Base-by-base conservation (phyloP, 1,140 invertebrate genomes). In the Elysia chlorotica region DNA sequence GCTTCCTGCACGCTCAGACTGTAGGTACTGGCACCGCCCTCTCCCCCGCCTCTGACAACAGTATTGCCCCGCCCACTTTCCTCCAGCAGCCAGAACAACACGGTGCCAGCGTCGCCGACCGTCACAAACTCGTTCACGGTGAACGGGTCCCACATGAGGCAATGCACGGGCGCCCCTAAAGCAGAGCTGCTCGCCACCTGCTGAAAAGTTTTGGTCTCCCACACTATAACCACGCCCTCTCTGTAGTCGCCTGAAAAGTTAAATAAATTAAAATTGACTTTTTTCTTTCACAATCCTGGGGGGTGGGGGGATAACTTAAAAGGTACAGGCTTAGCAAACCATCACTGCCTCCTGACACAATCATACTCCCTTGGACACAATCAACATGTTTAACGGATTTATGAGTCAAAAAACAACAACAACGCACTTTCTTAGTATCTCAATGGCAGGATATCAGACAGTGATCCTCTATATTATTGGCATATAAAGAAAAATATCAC, bases 31-130 rank as follows among this genome's bases (percentile, higher is more conserved):
- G 41, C 38, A n/a, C n/a, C n/a, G n/a, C n/a, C n/a, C n/a, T n/a
- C n/a, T n/a, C n/a, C n/a, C n/a, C n/a, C n/a, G n/a, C n/a, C n/a
- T n/a, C n/a, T n/a, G n/a, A n/a, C n/a, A n/a, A n/a, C n/a, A n/a
- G n/a, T n/a, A n/a, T n/a, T n/a, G n/a, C n/a, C n/a, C n/a, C n/a
- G n/a, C n/a, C n/a, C n/a, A 14, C 81, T 83, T 66, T 88, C 87
- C 68, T 88, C 85, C 53, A 88, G 71, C 69, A 86, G 71, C 85
- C 87, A 88, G 74, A 87, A 86, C 59, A 81, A 67, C 25, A 88
- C 71, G 17, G 76, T 77, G 53, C 81, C 82, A 57, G 81, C 73
- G 25, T 79, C 79, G 14, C 85, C 85, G 3, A 86, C 84, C 0
- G 83, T 80, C 2, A 82, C 78, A 78, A 88, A 87, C 74, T 87